These are phyloP conservation scores for Halictus rubicundus DNA, from an alignment of 1,140 invertebrate species.

Conservation along the genomic window DNA sequence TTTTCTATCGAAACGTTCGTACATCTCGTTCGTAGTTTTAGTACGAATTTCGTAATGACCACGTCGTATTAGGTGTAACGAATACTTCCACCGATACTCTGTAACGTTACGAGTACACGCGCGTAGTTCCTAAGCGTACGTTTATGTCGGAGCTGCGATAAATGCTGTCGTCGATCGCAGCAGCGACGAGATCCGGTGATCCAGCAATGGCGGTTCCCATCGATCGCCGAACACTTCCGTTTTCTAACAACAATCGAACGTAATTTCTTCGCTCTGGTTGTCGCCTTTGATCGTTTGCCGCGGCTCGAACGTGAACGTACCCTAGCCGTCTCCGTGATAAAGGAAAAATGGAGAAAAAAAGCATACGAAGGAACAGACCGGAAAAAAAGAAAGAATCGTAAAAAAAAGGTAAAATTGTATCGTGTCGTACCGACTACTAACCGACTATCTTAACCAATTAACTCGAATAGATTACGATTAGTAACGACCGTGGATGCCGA, in stretches of 20 bases:
- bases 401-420: constrained; percentile 22
- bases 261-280: no score
- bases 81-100: constrained; percentile 28
- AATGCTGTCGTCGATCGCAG: no score
- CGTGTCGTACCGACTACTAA: constrained; percentile 42
- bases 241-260: no score
- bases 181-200: no score
- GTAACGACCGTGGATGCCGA: constrained; percentile 14
- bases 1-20: neutral
- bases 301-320: no score
- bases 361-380: neutral
- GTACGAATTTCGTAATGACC: neutral
- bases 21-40: neutral
- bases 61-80: constrained; percentile 1
- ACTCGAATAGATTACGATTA: constrained; percentile 40
- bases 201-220: no score
- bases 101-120: constrained; percentile 20
- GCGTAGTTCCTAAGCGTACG: constrained; percentile 53
- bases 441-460: constrained; percentile 52
- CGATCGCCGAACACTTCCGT: no score
- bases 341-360: no score
- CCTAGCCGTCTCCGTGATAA: constrained; percentile 24
- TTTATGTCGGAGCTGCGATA: no score
- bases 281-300: no score
- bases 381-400: no score